Conservation (phyloP, 2,888 invertebrate genomes). For the Pollenia labialis region DNA sequence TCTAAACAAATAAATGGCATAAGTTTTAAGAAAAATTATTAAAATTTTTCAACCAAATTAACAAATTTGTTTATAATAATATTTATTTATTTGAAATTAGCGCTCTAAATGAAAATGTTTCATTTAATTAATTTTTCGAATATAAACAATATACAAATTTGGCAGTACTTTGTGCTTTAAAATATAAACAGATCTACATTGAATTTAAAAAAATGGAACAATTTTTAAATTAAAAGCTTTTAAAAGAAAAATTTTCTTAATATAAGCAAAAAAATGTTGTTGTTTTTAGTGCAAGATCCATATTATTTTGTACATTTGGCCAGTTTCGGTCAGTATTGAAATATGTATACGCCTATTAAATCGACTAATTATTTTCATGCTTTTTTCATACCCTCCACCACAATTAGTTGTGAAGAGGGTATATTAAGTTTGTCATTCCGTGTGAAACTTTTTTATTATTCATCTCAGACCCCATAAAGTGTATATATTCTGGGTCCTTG, state of each 20-base stretch:
- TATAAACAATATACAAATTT: background rate
- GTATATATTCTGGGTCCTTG: too few relatives aligned
- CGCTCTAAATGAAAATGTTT: constrained; percentile 3
- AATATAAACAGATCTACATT: constrained; percentile 7
- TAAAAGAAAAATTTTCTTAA: background rate
- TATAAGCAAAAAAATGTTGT: constrained; percentile 12
- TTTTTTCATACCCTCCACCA: too few relatives aligned
- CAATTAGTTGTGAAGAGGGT: too few relatives aligned
- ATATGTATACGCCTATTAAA: constrained; percentile 13
- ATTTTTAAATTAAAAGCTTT: background rate
- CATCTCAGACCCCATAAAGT: too few relatives aligned
- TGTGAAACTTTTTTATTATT: too few relatives aligned
- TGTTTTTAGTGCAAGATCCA: background rate
- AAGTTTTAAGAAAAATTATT: background rate
- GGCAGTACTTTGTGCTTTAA: background rate
- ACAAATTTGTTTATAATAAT: constrained; percentile 26
- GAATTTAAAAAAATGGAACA: background rate
- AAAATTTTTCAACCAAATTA: constrained; percentile 23
- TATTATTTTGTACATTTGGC: background rate
- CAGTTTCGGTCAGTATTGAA: constrained; percentile 24
- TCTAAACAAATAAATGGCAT: constrained; percentile 15
- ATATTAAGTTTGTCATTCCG: too few relatives aligned
- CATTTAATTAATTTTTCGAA: background rate
- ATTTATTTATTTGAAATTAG: constrained; percentile 10
- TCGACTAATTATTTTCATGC: constrained; percentile 17